Conservation (phyloP, 2,113 vertebrate genomes). For the Grus americana region DNA sequence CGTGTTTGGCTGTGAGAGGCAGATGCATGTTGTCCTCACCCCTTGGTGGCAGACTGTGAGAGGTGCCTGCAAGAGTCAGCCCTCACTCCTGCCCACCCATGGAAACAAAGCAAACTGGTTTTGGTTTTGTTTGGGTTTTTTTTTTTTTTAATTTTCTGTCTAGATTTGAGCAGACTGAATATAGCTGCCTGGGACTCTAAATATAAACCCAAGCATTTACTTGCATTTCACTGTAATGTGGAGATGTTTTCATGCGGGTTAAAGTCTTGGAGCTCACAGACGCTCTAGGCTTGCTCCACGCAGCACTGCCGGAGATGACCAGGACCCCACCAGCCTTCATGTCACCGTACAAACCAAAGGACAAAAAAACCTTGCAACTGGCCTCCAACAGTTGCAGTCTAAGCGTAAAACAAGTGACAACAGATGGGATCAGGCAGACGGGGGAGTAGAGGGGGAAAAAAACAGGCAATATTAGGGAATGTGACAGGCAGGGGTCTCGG, state of each 20-base stretch:
- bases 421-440: conserved; percentile 60
- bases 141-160: background rate
- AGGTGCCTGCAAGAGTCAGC: background rate
- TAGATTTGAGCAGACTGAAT: background rate
- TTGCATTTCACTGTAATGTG: background rate
- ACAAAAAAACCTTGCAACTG: background rate
- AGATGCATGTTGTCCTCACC: background rate
- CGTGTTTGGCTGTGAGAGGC: background rate
- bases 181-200: background rate
- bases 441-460: conserved; percentile 20
- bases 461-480: background rate
- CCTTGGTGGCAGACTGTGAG: background rate
- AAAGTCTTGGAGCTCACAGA: background rate
- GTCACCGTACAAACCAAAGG: background rate
- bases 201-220: fast-evolving
- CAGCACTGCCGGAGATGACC: background rate
- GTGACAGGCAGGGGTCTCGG: background rate
- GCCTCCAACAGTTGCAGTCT: background rate
- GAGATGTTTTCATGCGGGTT: background rate
- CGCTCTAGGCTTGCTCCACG: background rate
- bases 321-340: background rate
- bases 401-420: conserved; percentile 2
- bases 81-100: background rate
- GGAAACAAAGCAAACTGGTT: background rate
- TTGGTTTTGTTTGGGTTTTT: too few relatives aligned